phyloP scores from a whole-genome alignment of 1,140 invertebrate species.

The Lepidotrigona ventralis region DNA sequence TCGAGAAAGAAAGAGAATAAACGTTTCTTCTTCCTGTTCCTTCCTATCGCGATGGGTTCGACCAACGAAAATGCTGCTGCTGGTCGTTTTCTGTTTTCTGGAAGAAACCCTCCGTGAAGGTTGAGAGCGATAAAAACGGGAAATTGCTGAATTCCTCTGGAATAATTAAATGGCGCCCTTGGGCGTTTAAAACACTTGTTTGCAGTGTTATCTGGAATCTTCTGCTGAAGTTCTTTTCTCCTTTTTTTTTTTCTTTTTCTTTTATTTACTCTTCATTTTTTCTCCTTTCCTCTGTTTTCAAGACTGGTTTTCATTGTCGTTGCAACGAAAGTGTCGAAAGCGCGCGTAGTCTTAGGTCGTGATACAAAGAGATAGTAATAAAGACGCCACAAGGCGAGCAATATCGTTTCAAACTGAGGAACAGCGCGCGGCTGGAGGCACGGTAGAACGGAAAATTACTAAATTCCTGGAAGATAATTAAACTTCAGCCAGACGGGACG shows the following conservation, averaged over 20 bases:
- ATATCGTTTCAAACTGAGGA: conserved; percentile 13
- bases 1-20: conserved; percentile 27
- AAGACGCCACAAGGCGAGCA: neutral
- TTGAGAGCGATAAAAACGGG: conserved; percentile 55
- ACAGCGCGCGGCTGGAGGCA: conserved; percentile 9
- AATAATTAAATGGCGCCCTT: conserved; percentile 57
- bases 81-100: conserved; percentile 17
- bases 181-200: conserved; percentile 34
- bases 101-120: conserved; percentile 13
- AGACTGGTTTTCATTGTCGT: neutral
- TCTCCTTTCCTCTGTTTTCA: neutral
- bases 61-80: conserved; percentile 20
- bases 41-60: neutral
- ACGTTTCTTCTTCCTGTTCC: neutral
- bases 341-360: neutral
- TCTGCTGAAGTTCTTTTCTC: neutral
- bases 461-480: conserved; percentile 47
- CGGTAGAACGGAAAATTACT: conserved; percentile 45
- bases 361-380: neutral
- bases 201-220: conserved; percentile 19
- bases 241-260: neutral
- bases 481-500: conserved; percentile 1
- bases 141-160: conserved; percentile 61
- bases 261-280: neutral
- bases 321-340: neutral